Percentiles rank a stretch among this genome's conserved stretches.
Conservation (phyloP, 92 coral and sea anemone species). For the Epizoanthus stellaris region DNA sequence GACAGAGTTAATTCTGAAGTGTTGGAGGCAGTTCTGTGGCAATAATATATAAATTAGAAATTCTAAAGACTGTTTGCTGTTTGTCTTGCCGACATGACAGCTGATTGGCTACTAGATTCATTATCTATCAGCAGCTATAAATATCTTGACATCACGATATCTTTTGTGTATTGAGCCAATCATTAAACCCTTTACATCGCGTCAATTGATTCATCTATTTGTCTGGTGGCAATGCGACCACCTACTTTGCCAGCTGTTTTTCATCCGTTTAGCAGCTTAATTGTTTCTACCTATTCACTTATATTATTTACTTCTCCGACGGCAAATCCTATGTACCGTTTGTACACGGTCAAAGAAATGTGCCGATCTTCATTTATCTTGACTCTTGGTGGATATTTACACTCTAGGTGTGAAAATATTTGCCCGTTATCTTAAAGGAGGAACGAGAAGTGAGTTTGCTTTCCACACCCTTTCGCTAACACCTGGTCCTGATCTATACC, state of each 20-base stretch:
- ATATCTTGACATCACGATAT: constrained; percentile 98
- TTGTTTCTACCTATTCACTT: constrained; percentile 88
- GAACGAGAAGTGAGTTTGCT: constrained; percentile 75
- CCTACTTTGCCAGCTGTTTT: constrained; percentile 97
- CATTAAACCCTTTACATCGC: constrained; percentile 86
- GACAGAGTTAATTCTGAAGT: constrained; percentile 94
- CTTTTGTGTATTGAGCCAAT: constrained; percentile 90
- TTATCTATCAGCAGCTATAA: constrained; percentile 96
- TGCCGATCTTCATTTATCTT: constrained; percentile 40
- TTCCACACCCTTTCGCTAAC: constrained; percentile 87
- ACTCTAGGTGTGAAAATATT: constrained; percentile 82
- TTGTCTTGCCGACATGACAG: constrained; percentile 81
- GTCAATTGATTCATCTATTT: constrained; percentile 97
- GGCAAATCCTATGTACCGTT: constrained; percentile 67
- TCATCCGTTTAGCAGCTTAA: constrained; percentile 90
- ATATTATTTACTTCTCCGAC: constrained; percentile 84
- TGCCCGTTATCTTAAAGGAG: constrained; percentile 89
- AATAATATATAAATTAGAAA: constrained; percentile 97
- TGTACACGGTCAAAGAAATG: constrained; percentile 48
- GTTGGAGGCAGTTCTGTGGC: constrained; percentile 97
- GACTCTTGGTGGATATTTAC: constrained; percentile 69
- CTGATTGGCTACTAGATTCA: constrained; percentile 89
- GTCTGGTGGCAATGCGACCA: constrained; percentile 98
- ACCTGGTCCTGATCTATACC: constrained; percentile 83
- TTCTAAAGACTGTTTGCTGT: constrained; percentile 97